Conservation (phyloP, 2,797 vertebrate species). For the Tangara arthus region DNA sequence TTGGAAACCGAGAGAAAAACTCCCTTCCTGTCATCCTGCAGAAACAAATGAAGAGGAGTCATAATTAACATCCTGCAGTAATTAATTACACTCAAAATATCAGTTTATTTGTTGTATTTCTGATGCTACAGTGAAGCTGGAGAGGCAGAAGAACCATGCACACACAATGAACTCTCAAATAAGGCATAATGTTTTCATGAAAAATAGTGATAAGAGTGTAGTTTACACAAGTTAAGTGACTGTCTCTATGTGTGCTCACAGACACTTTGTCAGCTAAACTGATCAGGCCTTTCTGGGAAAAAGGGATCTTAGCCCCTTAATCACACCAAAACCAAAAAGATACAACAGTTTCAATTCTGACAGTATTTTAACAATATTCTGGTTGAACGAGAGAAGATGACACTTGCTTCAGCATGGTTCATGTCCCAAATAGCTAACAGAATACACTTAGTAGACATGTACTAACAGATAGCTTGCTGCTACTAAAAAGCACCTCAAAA, state of each 20-base stretch:
- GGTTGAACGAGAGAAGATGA: background rate
- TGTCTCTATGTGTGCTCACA: background rate
- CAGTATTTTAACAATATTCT: background rate
- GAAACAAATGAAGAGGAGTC: background rate
- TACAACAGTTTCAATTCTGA: background rate
- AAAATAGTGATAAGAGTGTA: background rate
- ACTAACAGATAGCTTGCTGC: background rate
- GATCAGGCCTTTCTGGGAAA: background rate
- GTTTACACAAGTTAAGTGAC: background rate
- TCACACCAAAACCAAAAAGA: background rate
- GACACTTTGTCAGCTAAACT: background rate
- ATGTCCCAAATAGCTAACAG: background rate
- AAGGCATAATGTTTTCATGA: background rate
- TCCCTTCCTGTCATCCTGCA: constrained; percentile 94
- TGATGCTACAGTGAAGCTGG: background rate
- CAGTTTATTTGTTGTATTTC: background rate
- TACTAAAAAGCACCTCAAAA: background rate
- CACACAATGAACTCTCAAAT: background rate
- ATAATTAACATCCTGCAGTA: background rate
- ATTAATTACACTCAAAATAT: background rate
- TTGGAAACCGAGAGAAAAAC: constrained; percentile 93
- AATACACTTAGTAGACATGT: background rate
- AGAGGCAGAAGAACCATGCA: background rate
- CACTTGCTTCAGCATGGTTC: background rate
- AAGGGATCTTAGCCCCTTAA: background rate